Base-by-base conservation (phyloP, 1,140 invertebrate genomes). In the Camponotus vicinus region DNA sequence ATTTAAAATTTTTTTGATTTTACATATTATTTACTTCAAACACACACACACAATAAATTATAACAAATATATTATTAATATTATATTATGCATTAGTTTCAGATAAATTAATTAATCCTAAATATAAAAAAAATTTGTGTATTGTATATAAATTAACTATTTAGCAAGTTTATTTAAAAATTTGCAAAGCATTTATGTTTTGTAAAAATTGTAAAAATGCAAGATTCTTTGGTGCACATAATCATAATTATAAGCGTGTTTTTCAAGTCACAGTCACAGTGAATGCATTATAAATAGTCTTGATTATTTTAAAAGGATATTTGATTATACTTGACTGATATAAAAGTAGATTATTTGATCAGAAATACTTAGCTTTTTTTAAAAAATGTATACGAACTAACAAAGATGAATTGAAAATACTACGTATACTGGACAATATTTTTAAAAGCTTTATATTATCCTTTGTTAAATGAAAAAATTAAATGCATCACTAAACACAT, bases 161-260 rank as follows among this genome's bases (percentile, higher is more conserved):
- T 77, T 77, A 64, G 34, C 21, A 49, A 76, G 21, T 40, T 76
- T 52, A 2, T 52, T 32, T 0, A 21, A 61, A 61, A 73, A 59
- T 49, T 49, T 42, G 34, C 9, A 8, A 76, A 77, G 32, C 3
- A 27, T 37, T 69, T 40, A 42, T 45, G 6, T 77, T 64, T 61
- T 3, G 13, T 84, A 77, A 66, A 64, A 77, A 77, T 45, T 76
- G 57, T 69, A 59, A 2, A 82, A 82, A 82, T 83, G 37, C 63
- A 78, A 83, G 86, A 83, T 37, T 90, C 86, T 89, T 90, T 87
- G 88, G 86, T 61, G 71, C 45, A n/a, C 42, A 82, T n/a, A 64
- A 27, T 77, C 18, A 66, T 84, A 75, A 85, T 45, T n/a, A 49
- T 71, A 90, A 90, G 64, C 64, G 73, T 76, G 42, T 79, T 82